phyloP scores from a whole-genome alignment of 2,888 invertebrate genomes.

The Melieria omissa region DNA sequence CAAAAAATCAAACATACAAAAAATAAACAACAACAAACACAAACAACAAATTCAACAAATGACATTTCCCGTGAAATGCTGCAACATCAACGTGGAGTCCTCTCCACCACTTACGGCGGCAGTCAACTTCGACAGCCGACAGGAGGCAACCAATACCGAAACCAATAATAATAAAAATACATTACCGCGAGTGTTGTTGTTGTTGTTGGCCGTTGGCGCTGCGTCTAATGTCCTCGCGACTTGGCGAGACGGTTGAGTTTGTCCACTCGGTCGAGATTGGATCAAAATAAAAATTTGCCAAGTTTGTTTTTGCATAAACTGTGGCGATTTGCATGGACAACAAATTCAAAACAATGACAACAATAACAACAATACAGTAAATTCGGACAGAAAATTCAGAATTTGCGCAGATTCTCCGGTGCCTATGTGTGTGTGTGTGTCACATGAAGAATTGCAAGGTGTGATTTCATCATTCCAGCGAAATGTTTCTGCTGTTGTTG shows the following conservation, averaged over 20 bases:
- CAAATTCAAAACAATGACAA: not conserved
- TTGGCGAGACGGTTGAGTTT: too few relatives aligned
- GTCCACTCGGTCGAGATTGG: slow-evolving; percentile 15
- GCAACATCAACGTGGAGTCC: too few relatives aligned
- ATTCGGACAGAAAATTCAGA: not conserved
- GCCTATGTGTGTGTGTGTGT: not conserved
- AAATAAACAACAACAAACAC: slow-evolving; percentile 5
- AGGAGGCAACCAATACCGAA: not conserved
- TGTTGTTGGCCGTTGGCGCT: too few relatives aligned
- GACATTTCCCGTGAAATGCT: slow-evolving; percentile 16
- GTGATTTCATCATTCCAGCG: slow-evolving; percentile 36
- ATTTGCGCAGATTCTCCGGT: too few relatives aligned
- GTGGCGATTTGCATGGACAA: slow-evolving; percentile 15
- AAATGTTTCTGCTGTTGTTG: slow-evolving; percentile 8
- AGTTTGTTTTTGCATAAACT: slow-evolving; percentile 34
- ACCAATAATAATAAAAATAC: slow-evolving; percentile 33
- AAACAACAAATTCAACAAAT: slow-evolving; percentile 25
- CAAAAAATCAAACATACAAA: slow-evolving; percentile 23
- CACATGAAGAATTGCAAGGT: slow-evolving; percentile 31
- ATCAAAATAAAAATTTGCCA: slow-evolving; percentile 32
- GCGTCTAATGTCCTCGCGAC: too few relatives aligned
- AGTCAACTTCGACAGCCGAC: too few relatives aligned
- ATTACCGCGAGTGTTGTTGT: slow-evolving; percentile 20
- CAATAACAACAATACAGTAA: slow-evolving; percentile 8
- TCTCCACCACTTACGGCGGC: too few relatives aligned